A percentile compares a stretch with the other conserved stretches of the same genome.
Evolutionary conservation across 2,888 invertebrate species (phyloP).

Genomic region (Pachydiplax longipennis): DNA sequence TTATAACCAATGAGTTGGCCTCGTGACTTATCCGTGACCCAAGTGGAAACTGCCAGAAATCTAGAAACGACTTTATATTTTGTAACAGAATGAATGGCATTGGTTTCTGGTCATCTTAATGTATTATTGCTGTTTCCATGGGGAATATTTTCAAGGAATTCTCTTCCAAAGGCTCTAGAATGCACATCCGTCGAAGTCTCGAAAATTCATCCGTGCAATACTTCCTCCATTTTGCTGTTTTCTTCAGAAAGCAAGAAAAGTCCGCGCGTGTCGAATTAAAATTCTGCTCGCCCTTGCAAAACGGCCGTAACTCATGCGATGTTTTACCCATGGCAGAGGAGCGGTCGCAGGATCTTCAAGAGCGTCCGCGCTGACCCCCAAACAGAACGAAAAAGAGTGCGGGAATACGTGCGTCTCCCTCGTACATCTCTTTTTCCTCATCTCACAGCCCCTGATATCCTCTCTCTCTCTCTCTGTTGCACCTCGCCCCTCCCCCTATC

Average conservation of each 20-base stretch:
- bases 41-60: too few relatives aligned
- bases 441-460: too few relatives aligned
- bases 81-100: too few relatives aligned
- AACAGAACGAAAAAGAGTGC: neutral
- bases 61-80: too few relatives aligned
- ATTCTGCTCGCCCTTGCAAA: neutral
- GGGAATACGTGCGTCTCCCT: neutral
- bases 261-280: neutral
- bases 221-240: neutral
- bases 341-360: neutral
- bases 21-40: too few relatives aligned
- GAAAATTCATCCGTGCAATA: neutral
- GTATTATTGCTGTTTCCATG: too few relatives aligned
- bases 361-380: neutral
- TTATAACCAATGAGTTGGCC: too few relatives aligned
- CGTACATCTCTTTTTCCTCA: neutral
- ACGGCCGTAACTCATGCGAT: neutral
- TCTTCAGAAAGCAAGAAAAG: neutral
- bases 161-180: too few relatives aligned
- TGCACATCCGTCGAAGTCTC: too few relatives aligned
- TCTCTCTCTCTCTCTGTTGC: neutral
- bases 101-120: too few relatives aligned
- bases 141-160: too few relatives aligned
- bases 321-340: neutral
- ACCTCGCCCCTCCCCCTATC: neutral